A percentile compares a stretch with the other conserved stretches of the same genome.
phyloP scores from a whole-genome alignment of 2,797 vertebrate species.

The Gymnoscopelus microlampas region DNA sequence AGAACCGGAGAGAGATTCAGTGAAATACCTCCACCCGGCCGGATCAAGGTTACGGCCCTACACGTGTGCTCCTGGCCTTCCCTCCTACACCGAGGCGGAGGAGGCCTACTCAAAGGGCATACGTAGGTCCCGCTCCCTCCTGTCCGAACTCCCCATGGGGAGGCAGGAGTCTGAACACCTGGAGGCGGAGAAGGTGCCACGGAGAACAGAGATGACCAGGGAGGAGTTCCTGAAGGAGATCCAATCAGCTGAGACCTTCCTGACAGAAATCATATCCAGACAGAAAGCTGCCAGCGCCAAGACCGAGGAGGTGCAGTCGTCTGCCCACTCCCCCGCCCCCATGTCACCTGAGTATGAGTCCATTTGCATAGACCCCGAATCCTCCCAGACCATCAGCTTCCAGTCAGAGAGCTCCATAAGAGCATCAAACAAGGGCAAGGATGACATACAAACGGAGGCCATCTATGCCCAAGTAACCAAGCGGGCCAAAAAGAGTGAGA shows the following conservation, averaged over 20 bases:
- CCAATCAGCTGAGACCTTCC: conserved; percentile 85
- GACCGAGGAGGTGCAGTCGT: conserved; percentile 56
- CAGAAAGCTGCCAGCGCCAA: conserved; percentile 68
- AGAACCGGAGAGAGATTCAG: conserved; percentile 65
- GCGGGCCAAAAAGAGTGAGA: conserved; percentile 83
- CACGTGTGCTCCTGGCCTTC: conserved; percentile 65
- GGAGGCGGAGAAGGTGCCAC: conserved; percentile 62
- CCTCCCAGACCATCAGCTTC: conserved; percentile 80
- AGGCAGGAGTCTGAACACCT: conserved; percentile 67
- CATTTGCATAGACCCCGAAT: conserved; percentile 81
- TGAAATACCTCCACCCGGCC: conserved; percentile 74
- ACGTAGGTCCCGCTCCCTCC: conserved; percentile 74
- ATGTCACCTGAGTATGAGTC: conserved; percentile 85
- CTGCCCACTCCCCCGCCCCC: conserved; percentile 67
- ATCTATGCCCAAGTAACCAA: conserved; percentile 88
- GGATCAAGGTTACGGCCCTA: conserved; percentile 74
- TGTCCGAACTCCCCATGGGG: conserved; percentile 71
- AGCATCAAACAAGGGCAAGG: conserved; percentile 67
- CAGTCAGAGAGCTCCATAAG: conserved; percentile 75
- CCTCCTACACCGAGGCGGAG: conserved; percentile 75
- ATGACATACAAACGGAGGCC: conserved; percentile 78
- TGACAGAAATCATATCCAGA: conserved; percentile 85
- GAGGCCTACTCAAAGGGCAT: conserved; percentile 79
- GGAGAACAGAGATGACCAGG: conserved; percentile 80
- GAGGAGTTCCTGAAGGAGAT: conserved; percentile 85